phyloP scores from a whole-genome alignment of 2,888 invertebrate species.

The Blomia tropicalis region DNA sequence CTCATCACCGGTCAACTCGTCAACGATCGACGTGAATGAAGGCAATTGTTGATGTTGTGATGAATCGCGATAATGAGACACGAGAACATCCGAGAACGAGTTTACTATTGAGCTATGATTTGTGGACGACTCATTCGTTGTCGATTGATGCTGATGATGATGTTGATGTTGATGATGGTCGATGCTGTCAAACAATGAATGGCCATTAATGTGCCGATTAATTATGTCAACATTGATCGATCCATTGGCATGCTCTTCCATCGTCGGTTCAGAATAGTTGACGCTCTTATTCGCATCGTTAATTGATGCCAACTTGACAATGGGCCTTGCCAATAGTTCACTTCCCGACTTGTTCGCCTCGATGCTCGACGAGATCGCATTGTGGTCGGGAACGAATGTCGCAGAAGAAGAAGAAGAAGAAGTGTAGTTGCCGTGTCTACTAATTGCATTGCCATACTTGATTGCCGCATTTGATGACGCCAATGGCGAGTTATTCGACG shows the following conservation, averaged over 20 bases:
- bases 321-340: background rate
- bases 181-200: background rate
- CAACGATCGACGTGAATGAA: conserved; percentile 1
- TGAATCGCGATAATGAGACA: background rate
- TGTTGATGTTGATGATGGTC: background rate
- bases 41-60: background rate
- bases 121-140: too few relatives aligned
- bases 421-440: background rate
- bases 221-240: conserved; percentile 6
- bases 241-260: background rate
- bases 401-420: too few relatives aligned
- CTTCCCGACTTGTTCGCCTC: background rate
- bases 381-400: background rate
- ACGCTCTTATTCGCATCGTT: background rate
- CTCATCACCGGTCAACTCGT: background rate
- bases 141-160: too few relatives aligned
- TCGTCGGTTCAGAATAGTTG: conserved; percentile 7
- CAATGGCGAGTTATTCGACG: background rate
- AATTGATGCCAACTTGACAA: conserved; percentile 11
- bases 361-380: background rate
- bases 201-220: conserved; percentile 11
- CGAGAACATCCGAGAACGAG: background rate
- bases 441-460: background rate
- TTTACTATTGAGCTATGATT: conserved; percentile 9
- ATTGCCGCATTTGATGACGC: background rate